phyloP scores from a whole-genome alignment of 2,113 vertebrate species.

The Macrotis lagotis region DNA sequence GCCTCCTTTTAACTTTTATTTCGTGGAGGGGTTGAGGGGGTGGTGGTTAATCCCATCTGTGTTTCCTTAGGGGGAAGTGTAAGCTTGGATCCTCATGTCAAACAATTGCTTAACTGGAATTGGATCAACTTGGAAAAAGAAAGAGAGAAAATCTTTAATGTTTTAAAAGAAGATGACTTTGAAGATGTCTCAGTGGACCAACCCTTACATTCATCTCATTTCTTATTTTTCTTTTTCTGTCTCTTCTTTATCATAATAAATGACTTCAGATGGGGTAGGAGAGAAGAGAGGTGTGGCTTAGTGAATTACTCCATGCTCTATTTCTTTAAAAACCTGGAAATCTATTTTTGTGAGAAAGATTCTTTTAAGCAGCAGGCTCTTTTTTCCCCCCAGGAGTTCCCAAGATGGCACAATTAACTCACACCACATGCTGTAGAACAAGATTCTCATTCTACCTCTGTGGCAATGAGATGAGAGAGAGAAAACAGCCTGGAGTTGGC shows the following conservation, averaged over 20 bases:
- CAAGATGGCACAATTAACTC: neutral
- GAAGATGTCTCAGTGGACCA: neutral
- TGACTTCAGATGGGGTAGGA: neutral
- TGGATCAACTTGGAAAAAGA: neutral
- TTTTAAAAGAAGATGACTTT: neutral
- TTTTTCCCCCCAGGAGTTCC: neutral
- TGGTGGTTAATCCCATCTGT: neutral
- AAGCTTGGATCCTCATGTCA: neutral
- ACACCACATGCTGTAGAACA: slow-evolving; percentile 2
- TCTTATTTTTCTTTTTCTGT: neutral
- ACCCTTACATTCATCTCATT: neutral
- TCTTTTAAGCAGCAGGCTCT: neutral
- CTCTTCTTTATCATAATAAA: neutral
- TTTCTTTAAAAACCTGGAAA: neutral
- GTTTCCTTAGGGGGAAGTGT: neutral
- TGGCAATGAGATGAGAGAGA: neutral
- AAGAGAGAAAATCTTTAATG: neutral
- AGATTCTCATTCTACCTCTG: neutral
- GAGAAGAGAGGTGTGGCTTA: neutral
- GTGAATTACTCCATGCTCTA: neutral
- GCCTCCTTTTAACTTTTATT: neutral
- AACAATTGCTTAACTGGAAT: neutral
- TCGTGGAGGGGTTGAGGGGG: neutral
- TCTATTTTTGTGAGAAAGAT: neutral
- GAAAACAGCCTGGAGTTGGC: neutral